These are phyloP conservation scores for Glaucidium brasilianum DNA, from an alignment of 2,113 vertebrate species.

Conservation along the genomic window DNA sequence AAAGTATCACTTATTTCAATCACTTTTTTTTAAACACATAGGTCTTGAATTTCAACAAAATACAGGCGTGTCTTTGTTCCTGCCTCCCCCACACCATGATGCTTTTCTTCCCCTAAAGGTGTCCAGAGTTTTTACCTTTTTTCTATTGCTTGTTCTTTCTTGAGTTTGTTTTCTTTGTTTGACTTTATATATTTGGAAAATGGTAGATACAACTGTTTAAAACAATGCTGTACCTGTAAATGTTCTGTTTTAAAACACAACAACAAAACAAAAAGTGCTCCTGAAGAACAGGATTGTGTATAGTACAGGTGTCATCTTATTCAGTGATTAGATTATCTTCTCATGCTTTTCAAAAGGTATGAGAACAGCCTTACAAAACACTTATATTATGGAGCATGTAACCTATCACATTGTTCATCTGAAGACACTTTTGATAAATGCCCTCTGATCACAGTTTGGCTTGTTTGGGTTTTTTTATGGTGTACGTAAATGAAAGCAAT, in stretches of 20 bases:
- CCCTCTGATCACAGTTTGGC: not conserved
- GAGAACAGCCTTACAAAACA: not conserved
- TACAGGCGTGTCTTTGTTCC: not conserved
- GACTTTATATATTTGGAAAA: not conserved
- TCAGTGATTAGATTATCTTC: not conserved
- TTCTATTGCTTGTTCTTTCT: not conserved
- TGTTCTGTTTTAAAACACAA: not conserved
- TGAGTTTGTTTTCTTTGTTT: not conserved
- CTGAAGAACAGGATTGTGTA: not conserved
- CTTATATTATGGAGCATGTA: not conserved
- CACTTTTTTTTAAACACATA: accelerated
- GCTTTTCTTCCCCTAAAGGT: not conserved
- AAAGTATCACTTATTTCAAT: not conserved
- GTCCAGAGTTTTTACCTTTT: not conserved
- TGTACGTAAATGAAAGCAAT: not conserved
- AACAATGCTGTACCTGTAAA: not conserved
- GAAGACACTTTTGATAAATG: not conserved
- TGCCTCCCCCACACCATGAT: not conserved
- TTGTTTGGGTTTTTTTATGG: not conserved
- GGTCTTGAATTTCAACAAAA: not conserved
- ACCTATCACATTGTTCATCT: not conserved
- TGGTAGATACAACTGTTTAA: not conserved
- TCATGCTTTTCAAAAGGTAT: not conserved
- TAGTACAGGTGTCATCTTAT: not conserved
- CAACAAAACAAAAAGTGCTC: not conserved